A percentile compares a stretch with the other conserved stretches of the same genome.
Evolutionary conservation across 2,888 invertebrate genomes (phyloP).

Genomic region (Neocrepidodera transversa): DNA sequence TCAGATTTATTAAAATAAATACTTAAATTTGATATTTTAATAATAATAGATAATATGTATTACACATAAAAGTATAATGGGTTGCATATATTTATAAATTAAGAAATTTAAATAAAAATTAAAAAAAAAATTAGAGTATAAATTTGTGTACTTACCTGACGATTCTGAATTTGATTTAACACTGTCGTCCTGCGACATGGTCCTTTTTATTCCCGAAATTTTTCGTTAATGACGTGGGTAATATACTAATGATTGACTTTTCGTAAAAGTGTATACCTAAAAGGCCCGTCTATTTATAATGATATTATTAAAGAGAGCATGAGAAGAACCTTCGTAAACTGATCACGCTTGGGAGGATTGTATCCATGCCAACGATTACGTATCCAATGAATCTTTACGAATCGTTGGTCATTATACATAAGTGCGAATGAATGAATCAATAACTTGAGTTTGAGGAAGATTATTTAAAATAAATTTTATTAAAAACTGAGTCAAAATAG

Average conservation of each 20-base stretch:
- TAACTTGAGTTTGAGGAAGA: too few relatives aligned
- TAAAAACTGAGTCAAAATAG: too few relatives aligned
- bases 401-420: constrained; percentile 43
- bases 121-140: background rate
- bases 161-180: constrained; percentile 51
- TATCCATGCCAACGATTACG: constrained; percentile 57
- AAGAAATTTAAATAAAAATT: too few relatives aligned
- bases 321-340: constrained; percentile 9
- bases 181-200: constrained; percentile 27
- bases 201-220: background rate
- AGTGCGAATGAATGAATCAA: constrained; percentile 47
- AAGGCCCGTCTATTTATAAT: constrained; percentile 11
- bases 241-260: too few relatives aligned
- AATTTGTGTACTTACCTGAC: constrained; percentile 45
- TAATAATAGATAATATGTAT: too few relatives aligned
- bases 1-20: too few relatives aligned
- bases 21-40: too few relatives aligned
- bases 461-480: too few relatives aligned
- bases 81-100: too few relatives aligned
- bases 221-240: background rate
- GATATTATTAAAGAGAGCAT: constrained; percentile 9
- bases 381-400: constrained; percentile 52
- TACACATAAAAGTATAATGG: too few relatives aligned
- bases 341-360: constrained; percentile 46
- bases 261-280: constrained; percentile 1